A percentile compares a stretch with the other conserved stretches of the same genome.
phyloP scores from a whole-genome alignment of 2,888 invertebrate species.

The Meghimatium bilineatum region DNA sequence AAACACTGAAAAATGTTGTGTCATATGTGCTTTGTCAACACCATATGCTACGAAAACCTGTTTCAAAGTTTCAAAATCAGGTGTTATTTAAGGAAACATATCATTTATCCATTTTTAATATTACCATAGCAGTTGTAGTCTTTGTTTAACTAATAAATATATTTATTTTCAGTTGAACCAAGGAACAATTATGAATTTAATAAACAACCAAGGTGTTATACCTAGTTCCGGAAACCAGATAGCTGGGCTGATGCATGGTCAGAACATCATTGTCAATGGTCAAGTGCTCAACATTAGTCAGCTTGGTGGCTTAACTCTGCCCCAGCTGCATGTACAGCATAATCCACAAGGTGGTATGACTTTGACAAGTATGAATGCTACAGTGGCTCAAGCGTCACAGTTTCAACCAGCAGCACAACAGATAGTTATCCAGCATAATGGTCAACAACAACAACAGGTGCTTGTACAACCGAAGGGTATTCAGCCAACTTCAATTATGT shows the following conservation, averaged over 20 bases:
- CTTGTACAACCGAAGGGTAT: constrained; percentile 32
- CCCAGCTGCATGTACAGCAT: constrained; percentile 38
- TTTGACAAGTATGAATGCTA: constrained; percentile 20
- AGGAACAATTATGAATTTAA: constrained; percentile 42
- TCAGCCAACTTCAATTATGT: constrained; percentile 23
- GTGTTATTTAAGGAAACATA: no score
- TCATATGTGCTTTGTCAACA: no score
- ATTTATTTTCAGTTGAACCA: constrained; percentile 40
- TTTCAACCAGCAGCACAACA: constrained; percentile 21
- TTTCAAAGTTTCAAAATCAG: no score
- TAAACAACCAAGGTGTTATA: constrained; percentile 37
- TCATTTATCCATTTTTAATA: no score
- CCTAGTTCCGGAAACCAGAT: constrained; percentile 36
- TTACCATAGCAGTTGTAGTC: no score
- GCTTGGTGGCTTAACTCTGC: constrained; percentile 38
- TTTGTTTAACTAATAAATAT: not conserved
- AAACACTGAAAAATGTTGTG: no score
- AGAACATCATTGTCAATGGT: constrained; percentile 45
- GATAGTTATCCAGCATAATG: constrained; percentile 31
- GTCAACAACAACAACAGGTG: constrained; percentile 36
- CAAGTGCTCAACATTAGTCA: constrained; percentile 44
- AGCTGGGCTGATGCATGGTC: constrained; percentile 41
- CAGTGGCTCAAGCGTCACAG: not conserved
- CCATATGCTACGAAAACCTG: no score
- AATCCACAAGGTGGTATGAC: constrained; percentile 40